phyloP scores from a whole-genome alignment of 37 sponge, comb jelly and placozoan species.

The Crambe crambe region DNA sequence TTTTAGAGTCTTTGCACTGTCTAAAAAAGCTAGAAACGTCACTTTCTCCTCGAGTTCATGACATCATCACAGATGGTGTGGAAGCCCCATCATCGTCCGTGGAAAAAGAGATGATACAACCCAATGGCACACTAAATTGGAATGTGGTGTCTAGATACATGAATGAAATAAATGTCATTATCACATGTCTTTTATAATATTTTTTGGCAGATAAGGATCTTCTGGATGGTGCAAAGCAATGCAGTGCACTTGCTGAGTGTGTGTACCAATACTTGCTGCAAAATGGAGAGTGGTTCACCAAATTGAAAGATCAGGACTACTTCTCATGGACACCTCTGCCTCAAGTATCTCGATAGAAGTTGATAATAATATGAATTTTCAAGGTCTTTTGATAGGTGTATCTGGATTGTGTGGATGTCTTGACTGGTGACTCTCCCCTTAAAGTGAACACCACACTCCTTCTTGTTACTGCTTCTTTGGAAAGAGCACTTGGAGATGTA shows the following conservation, averaged over 20 bases:
- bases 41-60: constrained; percentile 9
- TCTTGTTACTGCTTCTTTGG: constrained; percentile 53
- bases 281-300: background rate
- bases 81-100: background rate
- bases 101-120: background rate
- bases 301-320: background rate
- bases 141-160: constrained; percentile 8
- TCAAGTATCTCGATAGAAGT: background rate
- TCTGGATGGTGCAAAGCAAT: constrained; percentile 20
- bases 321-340: constrained; percentile 24
- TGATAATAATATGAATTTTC: too few relatives aligned
- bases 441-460: constrained; percentile 25
- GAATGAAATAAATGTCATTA: background rate
- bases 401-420: constrained; percentile 24
- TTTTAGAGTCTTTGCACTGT: constrained; percentile 4
- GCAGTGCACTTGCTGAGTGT: constrained; percentile 11
- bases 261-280: background rate
- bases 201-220: background rate
- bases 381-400: constrained; percentile 37
- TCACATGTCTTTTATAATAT: background rate
- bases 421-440: background rate
- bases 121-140: constrained; percentile 43
- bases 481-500: constrained; percentile 81
- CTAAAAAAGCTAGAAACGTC: constrained; percentile 15
- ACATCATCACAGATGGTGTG: background rate